These are phyloP conservation scores for Melitaea athalia DNA, from an alignment of 2,888 invertebrate genomes.

Conservation along the genomic window DNA sequence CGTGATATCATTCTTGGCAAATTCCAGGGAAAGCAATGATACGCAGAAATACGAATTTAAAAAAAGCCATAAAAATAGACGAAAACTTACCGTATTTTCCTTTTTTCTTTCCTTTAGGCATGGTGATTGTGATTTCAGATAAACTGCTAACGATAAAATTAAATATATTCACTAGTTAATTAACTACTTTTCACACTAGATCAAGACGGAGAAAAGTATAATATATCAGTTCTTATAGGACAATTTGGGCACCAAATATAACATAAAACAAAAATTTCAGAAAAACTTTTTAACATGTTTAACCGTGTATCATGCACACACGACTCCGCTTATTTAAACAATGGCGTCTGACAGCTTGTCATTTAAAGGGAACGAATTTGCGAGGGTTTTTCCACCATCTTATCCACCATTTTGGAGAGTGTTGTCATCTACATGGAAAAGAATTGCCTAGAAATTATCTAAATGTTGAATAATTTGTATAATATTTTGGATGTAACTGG, in stretches of 20 bases:
- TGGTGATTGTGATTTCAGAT: constrained; percentile 70
- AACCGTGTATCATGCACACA: constrained; percentile 78
- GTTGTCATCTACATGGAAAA: constrained; percentile 47
- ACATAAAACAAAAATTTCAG: constrained; percentile 86
- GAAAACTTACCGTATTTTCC: constrained; percentile 86
- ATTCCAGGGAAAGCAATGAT: constrained; percentile 47
- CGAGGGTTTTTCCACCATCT: constrained; percentile 39
- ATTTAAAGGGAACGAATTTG: constrained; percentile 46
- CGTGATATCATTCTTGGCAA: constrained; percentile 73
- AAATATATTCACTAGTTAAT: constrained; percentile 81
- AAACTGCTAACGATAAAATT: constrained; percentile 76
- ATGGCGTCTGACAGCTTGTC: constrained; percentile 63
- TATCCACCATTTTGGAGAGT: constrained; percentile 60
- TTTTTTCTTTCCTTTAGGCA: constrained; percentile 90
- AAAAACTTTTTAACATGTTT: constrained; percentile 90
- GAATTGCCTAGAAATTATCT: constrained; percentile 10
- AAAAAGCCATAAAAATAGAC: constrained; percentile 14
- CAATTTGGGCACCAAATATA: constrained; percentile 87
- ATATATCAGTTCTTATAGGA: constrained; percentile 87
- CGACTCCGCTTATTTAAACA: constrained; percentile 71
- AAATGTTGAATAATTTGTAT: not conserved
- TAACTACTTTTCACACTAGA: constrained; percentile 80
- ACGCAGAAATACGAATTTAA: constrained; percentile 20
- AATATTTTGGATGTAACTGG: not conserved
- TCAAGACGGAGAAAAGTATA: constrained; percentile 91